Evolutionary conservation across 2,888 invertebrate species (phyloP).

Genomic region (Harpagoxenus sublaevis): DNA sequence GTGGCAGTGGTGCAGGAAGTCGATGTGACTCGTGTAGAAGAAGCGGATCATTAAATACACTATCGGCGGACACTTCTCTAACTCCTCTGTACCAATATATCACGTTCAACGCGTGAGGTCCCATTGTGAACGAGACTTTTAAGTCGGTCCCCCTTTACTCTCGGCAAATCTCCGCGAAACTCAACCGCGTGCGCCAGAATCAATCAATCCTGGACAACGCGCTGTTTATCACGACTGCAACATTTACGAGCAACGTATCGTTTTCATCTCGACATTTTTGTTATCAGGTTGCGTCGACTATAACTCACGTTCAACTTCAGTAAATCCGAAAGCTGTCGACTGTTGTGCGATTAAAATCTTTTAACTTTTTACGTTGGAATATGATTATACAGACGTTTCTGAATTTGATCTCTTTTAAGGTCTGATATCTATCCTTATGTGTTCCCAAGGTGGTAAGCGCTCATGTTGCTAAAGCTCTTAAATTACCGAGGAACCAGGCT

Average conservation of each 20-base stretch:
- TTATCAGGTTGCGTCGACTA: conserved; percentile 36
- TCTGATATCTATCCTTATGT: background rate
- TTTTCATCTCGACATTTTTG: conserved; percentile 49
- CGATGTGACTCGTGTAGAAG: conserved; percentile 52
- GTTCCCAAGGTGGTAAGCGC: background rate
- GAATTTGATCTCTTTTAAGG: background rate
- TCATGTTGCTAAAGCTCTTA: conserved; percentile 15
- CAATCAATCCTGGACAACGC: conserved; percentile 49
- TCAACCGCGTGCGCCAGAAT: conserved; percentile 22
- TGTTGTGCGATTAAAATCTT: conserved; percentile 19
- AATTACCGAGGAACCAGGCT: conserved; percentile 14
- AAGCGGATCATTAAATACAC: conserved; percentile 70
- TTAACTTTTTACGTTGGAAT: background rate
- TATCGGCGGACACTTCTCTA: conserved; percentile 58
- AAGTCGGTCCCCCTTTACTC: conserved; percentile 20
- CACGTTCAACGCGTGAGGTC: conserved; percentile 48
- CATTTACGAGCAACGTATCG: conserved; percentile 51
- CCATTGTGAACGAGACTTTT: conserved; percentile 46
- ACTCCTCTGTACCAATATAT: conserved; percentile 65
- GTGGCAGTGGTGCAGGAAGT: conserved; percentile 76
- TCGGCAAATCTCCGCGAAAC: conserved; percentile 41
- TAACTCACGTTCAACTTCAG: conserved; percentile 40
- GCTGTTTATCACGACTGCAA: conserved; percentile 47
- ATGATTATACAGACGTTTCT: background rate
- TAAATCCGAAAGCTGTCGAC: conserved; percentile 27